Evolutionary conservation across 2,797 vertebrate species (phyloP).

Genomic region (Argentina silus): DNA sequence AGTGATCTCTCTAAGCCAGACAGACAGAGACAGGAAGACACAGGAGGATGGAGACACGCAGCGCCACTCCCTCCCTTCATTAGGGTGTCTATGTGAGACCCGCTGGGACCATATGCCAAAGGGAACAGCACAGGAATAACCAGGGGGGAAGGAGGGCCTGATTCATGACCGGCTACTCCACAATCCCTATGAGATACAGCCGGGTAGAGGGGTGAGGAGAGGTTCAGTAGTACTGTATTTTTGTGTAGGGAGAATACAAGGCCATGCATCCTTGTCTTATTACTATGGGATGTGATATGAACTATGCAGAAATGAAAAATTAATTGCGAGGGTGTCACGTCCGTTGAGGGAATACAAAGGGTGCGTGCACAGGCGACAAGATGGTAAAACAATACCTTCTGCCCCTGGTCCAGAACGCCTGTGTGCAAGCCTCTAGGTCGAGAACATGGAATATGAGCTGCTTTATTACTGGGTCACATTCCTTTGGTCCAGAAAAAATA

Average conservation of each 20-base stretch:
- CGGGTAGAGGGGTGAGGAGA: neutral
- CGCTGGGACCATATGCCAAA: constrained; percentile 38
- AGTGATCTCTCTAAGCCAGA: neutral
- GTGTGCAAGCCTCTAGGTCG: neutral
- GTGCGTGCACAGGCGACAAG: neutral
- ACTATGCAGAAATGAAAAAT: constrained; percentile 22
- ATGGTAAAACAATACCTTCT: neutral
- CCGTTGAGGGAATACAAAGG: constrained; percentile 19
- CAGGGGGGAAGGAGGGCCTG: neutral
- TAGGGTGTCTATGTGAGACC: constrained; percentile 26
- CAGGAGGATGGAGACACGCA: constrained; percentile 16
- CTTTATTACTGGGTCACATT: constrained; percentile 12
- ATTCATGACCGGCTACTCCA: neutral
- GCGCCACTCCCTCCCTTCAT: constrained; percentile 22
- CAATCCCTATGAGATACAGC: neutral
- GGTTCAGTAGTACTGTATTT: constrained; percentile 29
- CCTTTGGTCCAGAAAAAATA: constrained; percentile 14
- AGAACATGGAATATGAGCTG: constrained; percentile 9
- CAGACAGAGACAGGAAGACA: constrained; percentile 21
- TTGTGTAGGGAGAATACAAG: neutral
- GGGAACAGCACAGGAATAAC: neutral
- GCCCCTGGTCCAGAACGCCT: neutral
- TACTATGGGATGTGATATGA: constrained; percentile 26
- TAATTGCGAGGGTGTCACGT: constrained; percentile 36
- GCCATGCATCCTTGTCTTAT: constrained; percentile 26